Evolutionary conservation across 2,113 vertebrate species (phyloP).

Genomic region (Fulica atra): DNA sequence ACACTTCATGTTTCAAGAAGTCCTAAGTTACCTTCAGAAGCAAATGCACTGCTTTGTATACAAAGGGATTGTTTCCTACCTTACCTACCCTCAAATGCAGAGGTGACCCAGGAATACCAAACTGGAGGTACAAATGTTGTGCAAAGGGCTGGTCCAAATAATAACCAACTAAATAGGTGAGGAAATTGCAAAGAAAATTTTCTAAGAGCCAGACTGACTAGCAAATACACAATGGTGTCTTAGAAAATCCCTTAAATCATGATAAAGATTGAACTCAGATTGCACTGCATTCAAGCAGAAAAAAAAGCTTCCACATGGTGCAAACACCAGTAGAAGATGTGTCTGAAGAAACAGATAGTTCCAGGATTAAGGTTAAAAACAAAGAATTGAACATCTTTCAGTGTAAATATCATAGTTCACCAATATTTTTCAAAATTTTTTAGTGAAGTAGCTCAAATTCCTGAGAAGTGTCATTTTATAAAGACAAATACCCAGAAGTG

Average conservation of each 20-base stretch:
- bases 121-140: not conserved
- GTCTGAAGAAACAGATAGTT: not conserved
- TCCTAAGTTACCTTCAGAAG: not conserved
- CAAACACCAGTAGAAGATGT: not conserved
- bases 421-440: not conserved
- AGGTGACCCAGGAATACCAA: not conserved
- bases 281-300: not conserved
- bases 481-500: not conserved
- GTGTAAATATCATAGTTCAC: not conserved
- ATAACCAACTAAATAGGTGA: not conserved
- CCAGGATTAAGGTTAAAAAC: not conserved
- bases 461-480: not conserved
- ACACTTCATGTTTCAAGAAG: not conserved
- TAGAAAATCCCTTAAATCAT: not conserved
- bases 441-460: not conserved
- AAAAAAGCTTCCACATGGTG: not conserved
- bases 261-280: not conserved
- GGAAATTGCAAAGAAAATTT: not conserved
- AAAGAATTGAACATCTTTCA: accelerated
- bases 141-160: not conserved
- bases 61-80: not conserved
- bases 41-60: not conserved
- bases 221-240: not conserved
- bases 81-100: not conserved
- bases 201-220: not conserved